Evolutionary conservation across 2,888 invertebrate species (phyloP).

Genomic region (Aethes cnicana): DNA sequence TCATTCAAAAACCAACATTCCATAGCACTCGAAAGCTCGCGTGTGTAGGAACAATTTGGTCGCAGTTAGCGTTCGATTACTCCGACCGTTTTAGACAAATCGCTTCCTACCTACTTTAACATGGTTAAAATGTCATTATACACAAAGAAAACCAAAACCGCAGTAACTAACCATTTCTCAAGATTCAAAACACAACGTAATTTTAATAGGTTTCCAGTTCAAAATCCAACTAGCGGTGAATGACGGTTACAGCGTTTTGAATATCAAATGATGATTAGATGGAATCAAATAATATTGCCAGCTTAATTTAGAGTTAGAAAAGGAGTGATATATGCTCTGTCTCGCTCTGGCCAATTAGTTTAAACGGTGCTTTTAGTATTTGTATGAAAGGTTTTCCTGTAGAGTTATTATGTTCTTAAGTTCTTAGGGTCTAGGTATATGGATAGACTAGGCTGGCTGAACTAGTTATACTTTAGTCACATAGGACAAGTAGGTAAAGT

Average conservation of each 20-base stretch:
- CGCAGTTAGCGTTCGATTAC: constrained; percentile 21
- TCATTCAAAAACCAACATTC: neutral
- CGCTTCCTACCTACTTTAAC: constrained; percentile 25
- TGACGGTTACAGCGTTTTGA: too few species aligned
- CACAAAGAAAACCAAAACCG: too few species aligned
- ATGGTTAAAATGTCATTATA: constrained; percentile 30
- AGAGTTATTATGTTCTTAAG: too few species aligned
- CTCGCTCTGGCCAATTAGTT: neutral
- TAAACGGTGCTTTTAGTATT: neutral
- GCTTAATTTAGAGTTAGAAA: constrained; percentile 2
- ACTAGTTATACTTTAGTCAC: too few species aligned
- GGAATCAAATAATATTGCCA: constrained; percentile 21
- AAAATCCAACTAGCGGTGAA: too few species aligned
- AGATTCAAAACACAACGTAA: too few species aligned
- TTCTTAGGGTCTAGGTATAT: too few species aligned
- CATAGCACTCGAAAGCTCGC: constrained; percentile 21
- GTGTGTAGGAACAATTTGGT: constrained; percentile 29
- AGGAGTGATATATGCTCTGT: neutral
- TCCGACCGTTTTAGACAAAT: constrained; percentile 28
- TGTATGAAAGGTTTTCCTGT: constrained; percentile 1
- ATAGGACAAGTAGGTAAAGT: too few species aligned
- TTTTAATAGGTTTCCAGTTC: too few species aligned
- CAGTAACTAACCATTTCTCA: too few species aligned
- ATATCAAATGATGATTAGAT: too few species aligned
- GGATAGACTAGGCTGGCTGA: too few species aligned